Evolutionary conservation across 2,888 invertebrate species (phyloP).

Genomic region (Amaurobius ferox): DNA sequence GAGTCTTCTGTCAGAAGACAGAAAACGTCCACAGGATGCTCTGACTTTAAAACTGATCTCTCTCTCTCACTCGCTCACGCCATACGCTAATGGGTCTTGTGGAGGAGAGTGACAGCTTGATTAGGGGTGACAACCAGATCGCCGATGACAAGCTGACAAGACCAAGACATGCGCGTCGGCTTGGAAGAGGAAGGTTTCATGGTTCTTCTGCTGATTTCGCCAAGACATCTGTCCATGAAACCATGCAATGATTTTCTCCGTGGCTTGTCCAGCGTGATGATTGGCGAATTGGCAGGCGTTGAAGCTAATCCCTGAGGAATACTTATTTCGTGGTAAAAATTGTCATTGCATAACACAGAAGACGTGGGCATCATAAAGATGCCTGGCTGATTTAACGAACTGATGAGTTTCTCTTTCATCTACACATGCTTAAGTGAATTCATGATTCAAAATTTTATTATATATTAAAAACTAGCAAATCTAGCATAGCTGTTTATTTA

Average conservation of each 20-base stretch:
- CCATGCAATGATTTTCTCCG: not conserved
- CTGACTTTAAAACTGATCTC: slow-evolving; percentile 10
- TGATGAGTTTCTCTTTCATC: too few species aligned
- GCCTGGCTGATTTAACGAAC: too few species aligned
- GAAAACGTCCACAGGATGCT: not conserved
- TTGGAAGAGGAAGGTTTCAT: not conserved
- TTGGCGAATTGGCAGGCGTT: not conserved
- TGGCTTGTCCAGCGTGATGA: not conserved
- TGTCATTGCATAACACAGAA: not conserved
- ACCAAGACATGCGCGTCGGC: not conserved
- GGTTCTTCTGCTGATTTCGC: not conserved
- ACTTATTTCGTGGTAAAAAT: not conserved
- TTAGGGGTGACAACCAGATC: slow-evolving; percentile 34
- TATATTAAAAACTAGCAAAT: too few species aligned
- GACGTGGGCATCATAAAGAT: too few species aligned
- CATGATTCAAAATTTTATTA: too few species aligned
- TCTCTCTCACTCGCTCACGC: slow-evolving; percentile 29
- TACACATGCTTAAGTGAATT: too few species aligned
- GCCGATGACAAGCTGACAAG: slow-evolving; percentile 39
- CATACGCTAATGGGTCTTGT: not conserved
- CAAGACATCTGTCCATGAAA: slow-evolving; percentile 6
- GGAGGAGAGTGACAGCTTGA: slow-evolving; percentile 48
- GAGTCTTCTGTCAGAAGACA: not conserved
- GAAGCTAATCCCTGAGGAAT: not conserved
- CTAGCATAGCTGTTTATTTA: too few species aligned